Base-by-base conservation (phyloP, 2,888 invertebrate genomes). In the Thera britannica region DNA sequence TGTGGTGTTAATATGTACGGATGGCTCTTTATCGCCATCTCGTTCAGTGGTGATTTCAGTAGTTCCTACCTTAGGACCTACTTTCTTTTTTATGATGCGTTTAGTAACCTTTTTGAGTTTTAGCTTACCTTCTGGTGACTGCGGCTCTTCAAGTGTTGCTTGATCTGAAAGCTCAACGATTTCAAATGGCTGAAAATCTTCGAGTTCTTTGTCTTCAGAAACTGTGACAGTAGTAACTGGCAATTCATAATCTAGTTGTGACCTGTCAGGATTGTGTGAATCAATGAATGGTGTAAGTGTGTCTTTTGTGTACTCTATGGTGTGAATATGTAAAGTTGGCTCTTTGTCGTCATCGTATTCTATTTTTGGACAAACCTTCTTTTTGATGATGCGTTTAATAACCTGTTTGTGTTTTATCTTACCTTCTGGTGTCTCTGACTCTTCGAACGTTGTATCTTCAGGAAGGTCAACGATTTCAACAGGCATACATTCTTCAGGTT, bases 1-100 rank as follows among this genome's bases (percentile, higher is more conserved):
- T 41, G 64, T 73, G 51, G 51, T 67, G 62, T 66, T 63, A 60
- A 82, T 79, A 6, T 82, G 81, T 2, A 80, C 81, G 72, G 78
- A 76, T 6, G 81, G 81, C 69, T 77, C 62, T 71, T 87, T 80
- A 69, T 89, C 64, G n/a, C 60, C 67, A 12, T 49, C 58, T 52
- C 67, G 68, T 67, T 72, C 58, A 9, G 73, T 77, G 0, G 64
- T 62, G 35, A 63, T 71, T 34, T 67, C 36, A 5, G 57, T 66
- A 2, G 64, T 55, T 65, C 65, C 48, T 34, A 72, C 11, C 54
- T 62, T 65, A 0, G 74, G 84, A 59, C 83, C 85, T 69, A 82
- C 81, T 2, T 61, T 61, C 34, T 44, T 52, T 34, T 51, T 60
- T 2, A 55, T 48, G 35, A 82, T 6, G 6, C 51, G 51, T 23